Evolutionary conservation across 2,113 vertebrate genomes (phyloP).

Genomic region (Aythya baeri): DNA sequence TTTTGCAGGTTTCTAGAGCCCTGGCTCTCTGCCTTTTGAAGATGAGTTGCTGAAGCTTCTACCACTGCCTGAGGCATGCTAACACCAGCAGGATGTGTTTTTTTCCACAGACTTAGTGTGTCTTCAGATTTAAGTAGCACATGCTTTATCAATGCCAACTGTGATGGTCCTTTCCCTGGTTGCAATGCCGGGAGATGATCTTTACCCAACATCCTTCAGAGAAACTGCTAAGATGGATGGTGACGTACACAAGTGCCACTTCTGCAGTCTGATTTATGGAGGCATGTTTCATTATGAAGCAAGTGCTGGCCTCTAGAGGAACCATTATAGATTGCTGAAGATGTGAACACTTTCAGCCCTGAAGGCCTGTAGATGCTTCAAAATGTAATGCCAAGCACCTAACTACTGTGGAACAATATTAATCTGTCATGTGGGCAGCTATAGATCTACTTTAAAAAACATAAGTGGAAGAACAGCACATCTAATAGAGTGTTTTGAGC

Average conservation of each 20-base stretch:
- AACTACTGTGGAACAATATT: slow-evolving; percentile 83
- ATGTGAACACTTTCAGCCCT: slow-evolving; percentile 80
- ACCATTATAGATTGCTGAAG: slow-evolving; percentile 81
- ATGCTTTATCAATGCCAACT: slow-evolving; percentile 77
- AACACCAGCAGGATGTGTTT: slow-evolving; percentile 80
- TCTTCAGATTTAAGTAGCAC: slow-evolving; percentile 80
- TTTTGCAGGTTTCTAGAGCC: slow-evolving; percentile 86
- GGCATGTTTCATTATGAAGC: slow-evolving; percentile 83
- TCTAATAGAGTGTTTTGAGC: slow-evolving; percentile 45
- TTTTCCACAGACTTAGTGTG: slow-evolving; percentile 71
- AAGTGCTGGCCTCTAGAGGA: slow-evolving; percentile 82
- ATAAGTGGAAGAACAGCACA: slow-evolving; percentile 49
- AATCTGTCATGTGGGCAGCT: slow-evolving; percentile 88
- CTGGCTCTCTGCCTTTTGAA: slow-evolving; percentile 88
- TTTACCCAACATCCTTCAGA: slow-evolving; percentile 78
- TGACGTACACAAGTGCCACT: slow-evolving; percentile 79
- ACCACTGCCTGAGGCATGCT: slow-evolving; percentile 79
- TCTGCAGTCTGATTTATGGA: slow-evolving; percentile 90
- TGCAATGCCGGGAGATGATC: slow-evolving; percentile 60
- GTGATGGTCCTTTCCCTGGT: slow-evolving; percentile 74
- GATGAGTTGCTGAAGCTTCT: slow-evolving; percentile 85
- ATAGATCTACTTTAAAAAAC: slow-evolving; percentile 79
- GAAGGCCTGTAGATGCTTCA: slow-evolving; percentile 81
- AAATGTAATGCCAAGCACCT: slow-evolving; percentile 85
- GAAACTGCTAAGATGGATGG: slow-evolving; percentile 81